phyloP scores from a whole-genome alignment of 1,140 invertebrate species.

The Steinernema khuongi region DNA sequence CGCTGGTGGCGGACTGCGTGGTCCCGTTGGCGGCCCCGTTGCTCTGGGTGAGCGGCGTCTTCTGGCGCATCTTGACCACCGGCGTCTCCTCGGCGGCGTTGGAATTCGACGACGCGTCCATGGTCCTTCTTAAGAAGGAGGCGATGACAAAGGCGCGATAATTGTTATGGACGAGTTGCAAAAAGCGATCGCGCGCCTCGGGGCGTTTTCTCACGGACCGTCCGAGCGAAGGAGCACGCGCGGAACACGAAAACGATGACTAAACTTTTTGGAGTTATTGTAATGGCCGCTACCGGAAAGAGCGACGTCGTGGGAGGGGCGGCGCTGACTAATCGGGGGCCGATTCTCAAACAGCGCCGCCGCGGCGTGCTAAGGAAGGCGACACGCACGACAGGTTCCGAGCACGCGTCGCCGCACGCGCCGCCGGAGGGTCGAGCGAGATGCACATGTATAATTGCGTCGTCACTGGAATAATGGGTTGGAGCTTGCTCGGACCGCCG shows the following conservation, averaged over 20 bases:
- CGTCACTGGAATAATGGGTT: constrained; percentile 5
- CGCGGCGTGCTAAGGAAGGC: neutral
- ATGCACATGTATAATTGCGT: constrained; percentile 10
- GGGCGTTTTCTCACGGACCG: neutral
- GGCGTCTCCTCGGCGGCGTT: neutral
- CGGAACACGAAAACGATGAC: neutral
- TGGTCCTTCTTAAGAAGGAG: neutral
- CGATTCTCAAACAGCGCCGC: neutral
- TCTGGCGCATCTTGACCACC: constrained; percentile 12
- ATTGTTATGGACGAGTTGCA: neutral
- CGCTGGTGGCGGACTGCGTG: neutral
- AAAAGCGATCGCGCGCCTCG: neutral
- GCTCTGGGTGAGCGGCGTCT: neutral
- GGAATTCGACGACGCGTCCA: neutral
- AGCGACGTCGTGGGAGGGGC: neutral
- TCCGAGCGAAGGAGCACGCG: neutral
- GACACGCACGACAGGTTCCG: neutral
- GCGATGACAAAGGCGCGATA: neutral
- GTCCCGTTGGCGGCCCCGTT: neutral
- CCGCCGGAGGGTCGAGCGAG: neutral
- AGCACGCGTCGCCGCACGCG: neutral
- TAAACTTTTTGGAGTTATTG: constrained; percentile 15
- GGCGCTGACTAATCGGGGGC: neutral
- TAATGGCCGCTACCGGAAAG: constrained; percentile 2
- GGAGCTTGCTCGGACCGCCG: neutral